Conservation (phyloP, 2,113 vertebrate species). For the Procavia capensis region DNA sequence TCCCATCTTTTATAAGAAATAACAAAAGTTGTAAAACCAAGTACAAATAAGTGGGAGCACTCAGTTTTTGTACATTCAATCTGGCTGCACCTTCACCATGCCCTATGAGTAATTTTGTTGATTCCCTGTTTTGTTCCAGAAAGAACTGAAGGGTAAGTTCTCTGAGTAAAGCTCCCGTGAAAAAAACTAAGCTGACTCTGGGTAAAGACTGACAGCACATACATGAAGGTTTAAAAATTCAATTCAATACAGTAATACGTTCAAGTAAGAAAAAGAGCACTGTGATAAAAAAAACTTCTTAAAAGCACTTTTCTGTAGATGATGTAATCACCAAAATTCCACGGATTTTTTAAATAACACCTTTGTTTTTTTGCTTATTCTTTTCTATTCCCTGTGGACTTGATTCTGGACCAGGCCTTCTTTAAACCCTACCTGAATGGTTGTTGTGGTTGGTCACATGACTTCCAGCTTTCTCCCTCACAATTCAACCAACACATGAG, state of each 20-base stretch:
- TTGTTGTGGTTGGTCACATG: background rate
- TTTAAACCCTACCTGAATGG: background rate
- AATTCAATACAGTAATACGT: background rate
- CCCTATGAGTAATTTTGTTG: conserved; percentile 25
- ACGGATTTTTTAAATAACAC: background rate
- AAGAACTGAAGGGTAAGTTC: conserved; percentile 25
- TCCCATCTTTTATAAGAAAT: background rate
- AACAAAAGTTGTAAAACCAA: conserved; percentile 27
- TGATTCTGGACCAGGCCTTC: background rate
- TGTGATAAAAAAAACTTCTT: background rate
- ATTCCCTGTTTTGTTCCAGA: conserved; percentile 40
- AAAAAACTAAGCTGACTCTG: conserved; percentile 14
- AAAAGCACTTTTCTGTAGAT: background rate
- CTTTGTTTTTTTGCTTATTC: background rate
- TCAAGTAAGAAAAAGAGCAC: background rate
- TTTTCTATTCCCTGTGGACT: background rate
- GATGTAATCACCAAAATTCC: background rate
- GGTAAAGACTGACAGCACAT: background rate
- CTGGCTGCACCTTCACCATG: background rate
- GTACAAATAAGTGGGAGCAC: background rate
- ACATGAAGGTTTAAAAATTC: background rate
- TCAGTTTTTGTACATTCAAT: background rate
- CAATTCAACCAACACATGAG: background rate
- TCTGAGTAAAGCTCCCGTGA: background rate
- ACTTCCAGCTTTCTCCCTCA: background rate